Evolutionary conservation across 1,140 invertebrate genomes (phyloP).

Genomic region (Diabrotica undecimpunctata): DNA sequence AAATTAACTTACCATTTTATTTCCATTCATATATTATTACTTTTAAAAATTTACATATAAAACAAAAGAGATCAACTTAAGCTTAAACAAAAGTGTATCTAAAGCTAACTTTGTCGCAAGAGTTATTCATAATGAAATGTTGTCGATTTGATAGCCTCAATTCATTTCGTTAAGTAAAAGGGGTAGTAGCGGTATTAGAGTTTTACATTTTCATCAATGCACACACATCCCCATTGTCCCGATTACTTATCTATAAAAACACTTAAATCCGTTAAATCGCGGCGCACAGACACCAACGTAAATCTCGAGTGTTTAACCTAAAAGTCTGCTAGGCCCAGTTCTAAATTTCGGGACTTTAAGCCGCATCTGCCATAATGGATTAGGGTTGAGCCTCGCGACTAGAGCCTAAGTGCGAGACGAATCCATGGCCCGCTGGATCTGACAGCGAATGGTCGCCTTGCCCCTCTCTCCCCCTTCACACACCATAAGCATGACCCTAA

Average conservation of each 20-base stretch:
- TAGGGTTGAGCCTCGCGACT: constrained; percentile 40
- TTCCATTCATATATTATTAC: too few relatives aligned
- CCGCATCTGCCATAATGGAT: constrained; percentile 45
- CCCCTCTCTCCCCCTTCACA: constrained; percentile 30
- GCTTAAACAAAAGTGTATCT: too few relatives aligned
- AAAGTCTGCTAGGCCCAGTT: constrained; percentile 19
- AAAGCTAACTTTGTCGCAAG: too few relatives aligned
- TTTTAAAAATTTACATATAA: too few relatives aligned
- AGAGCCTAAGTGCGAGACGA: constrained; percentile 41
- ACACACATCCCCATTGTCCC: too few relatives aligned
- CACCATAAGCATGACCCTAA: constrained; percentile 42
- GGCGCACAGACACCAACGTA: not conserved
- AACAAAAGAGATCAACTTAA: too few relatives aligned
- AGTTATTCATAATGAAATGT: too few relatives aligned
- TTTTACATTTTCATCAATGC: too few relatives aligned
- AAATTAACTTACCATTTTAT: too few relatives aligned
- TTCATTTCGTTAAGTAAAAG: too few relatives aligned
- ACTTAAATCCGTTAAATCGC: not conserved
- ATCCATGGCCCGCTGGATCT: constrained; percentile 36
- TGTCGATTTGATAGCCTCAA: too few relatives aligned
- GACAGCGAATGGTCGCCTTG: constrained; percentile 36
- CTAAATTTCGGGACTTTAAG: constrained; percentile 36
- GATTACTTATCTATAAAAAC: not conserved
- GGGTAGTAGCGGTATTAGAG: too few relatives aligned
- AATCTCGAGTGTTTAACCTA: constrained; percentile 10